These are phyloP conservation scores for Morpho deidamia DNA, from an alignment of 2,888 invertebrate genomes.

Conservation along the genomic window DNA sequence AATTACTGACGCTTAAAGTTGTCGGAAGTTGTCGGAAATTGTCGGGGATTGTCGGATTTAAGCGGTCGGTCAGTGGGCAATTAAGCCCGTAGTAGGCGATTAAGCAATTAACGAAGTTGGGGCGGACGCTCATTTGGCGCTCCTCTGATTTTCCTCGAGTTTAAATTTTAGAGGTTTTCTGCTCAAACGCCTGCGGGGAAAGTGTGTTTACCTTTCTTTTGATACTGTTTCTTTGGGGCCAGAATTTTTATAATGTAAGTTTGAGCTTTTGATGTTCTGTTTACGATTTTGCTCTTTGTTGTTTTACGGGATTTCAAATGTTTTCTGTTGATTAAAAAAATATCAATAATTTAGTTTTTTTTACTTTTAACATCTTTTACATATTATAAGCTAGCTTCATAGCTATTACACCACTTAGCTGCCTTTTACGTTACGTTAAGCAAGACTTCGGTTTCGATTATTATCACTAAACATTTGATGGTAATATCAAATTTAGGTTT, in stretches of 20 bases:
- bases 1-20: conserved; percentile 61
- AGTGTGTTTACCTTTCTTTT: conserved; percentile 25
- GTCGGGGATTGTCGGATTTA: conserved; percentile 53
- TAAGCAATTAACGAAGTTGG: conserved; percentile 75
- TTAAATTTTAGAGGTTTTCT: conserved; percentile 40
- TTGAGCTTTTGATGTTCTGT: conserved; percentile 9
- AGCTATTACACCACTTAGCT: too few relatives aligned
- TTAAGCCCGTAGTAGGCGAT: conserved; percentile 66
- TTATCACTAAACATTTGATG: too few relatives aligned
- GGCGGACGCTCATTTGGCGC: conserved; percentile 65
- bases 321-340: too few relatives aligned
- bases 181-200: conserved; percentile 21
- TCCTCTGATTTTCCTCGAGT: conserved; percentile 49
- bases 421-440: too few relatives aligned
- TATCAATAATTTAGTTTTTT: too few relatives aligned
- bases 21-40: conserved; percentile 51
- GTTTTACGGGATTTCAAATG: neutral
- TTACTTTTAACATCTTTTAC: too few relatives aligned
- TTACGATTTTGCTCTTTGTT: neutral
- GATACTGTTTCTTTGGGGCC: conserved; percentile 17
- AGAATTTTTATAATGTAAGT: conserved; percentile 15
- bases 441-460: too few relatives aligned
- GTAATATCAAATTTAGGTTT: too few relatives aligned
- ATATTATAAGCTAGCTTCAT: too few relatives aligned
- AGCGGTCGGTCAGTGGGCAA: conserved; percentile 66